These are phyloP conservation scores for Standfussiana lucernea DNA, from an alignment of 2,888 invertebrate species.

Conservation along the genomic window DNA sequence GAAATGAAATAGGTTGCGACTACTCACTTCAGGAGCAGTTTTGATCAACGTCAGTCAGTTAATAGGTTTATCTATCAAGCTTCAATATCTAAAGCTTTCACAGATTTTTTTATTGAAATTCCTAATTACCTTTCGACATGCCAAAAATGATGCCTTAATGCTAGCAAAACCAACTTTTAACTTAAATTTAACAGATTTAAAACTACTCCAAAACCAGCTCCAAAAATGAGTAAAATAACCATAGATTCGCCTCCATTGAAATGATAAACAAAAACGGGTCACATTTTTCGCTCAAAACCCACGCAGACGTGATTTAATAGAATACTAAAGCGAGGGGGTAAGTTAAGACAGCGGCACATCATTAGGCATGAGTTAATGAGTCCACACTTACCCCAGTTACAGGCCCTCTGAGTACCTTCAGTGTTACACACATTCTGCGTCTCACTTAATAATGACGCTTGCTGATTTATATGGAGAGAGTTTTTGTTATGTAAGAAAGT, in stretches of 20 bases:
- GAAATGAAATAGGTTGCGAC: not conserved
- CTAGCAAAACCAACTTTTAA: not conserved
- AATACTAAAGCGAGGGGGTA: slow-evolving; percentile 71
- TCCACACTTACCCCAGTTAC: slow-evolving; percentile 71
- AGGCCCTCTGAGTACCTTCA: slow-evolving; percentile 58
- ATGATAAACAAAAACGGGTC: slow-evolving; percentile 46
- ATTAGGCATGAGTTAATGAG: slow-evolving; percentile 82
- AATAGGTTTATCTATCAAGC: not conserved
- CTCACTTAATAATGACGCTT: slow-evolving; percentile 60
- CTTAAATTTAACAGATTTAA: not conserved
- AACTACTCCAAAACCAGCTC: not conserved
- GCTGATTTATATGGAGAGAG: slow-evolving; percentile 31
- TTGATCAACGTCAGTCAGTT: not conserved
- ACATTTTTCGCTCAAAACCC: slow-evolving; percentile 60
- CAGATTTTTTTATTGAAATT: not conserved
- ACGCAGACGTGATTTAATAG: slow-evolving; percentile 74
- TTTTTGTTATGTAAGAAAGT: slow-evolving; percentile 23
- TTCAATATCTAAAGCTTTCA: not conserved
- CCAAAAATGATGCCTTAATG: not conserved
- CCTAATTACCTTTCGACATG: not conserved
- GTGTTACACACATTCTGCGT: slow-evolving; percentile 52
- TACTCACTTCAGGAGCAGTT: not conserved
- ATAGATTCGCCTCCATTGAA: slow-evolving; percentile 28
- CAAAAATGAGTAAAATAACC: slow-evolving; percentile 30
- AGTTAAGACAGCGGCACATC: slow-evolving; percentile 76